A percentile compares a stretch with the other conserved stretches of the same genome.
Evolutionary conservation across 2,888 invertebrate genomes (phyloP).

Genomic region (Hydrotaea diabolus): DNA sequence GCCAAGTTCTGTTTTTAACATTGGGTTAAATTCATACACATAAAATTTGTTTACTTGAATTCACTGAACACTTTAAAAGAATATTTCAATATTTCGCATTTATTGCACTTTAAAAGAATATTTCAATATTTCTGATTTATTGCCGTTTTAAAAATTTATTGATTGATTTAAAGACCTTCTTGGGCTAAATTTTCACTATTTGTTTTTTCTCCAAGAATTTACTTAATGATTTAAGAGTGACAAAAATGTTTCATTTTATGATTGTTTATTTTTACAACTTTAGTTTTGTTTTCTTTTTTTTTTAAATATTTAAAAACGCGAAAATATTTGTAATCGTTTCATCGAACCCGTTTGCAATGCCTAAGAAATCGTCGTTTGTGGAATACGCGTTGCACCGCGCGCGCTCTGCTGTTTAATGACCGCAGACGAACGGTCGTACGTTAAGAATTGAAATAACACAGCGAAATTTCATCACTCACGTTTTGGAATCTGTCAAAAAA

Average conservation of each 20-base stretch:
- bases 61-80: no score
- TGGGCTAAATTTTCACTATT: neutral
- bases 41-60: no score
- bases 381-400: neutral
- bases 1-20: no score
- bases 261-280: neutral
- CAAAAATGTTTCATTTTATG: neutral
- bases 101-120: neutral
- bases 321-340: neutral
- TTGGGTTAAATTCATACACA: no score
- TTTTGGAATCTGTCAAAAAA: neutral
- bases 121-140: neutral
- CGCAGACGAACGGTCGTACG: neutral
- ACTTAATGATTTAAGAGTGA: neutral
- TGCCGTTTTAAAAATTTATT: neutral
- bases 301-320: neutral
- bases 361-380: neutral
- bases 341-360: neutral
- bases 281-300: no score
- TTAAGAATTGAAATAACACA: neutral
- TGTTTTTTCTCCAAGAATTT: neutral
- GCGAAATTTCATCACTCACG: neutral
- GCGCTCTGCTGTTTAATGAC: no score
- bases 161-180: no score
- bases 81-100: slow-evolving; percentile 1